Percentiles rank a stretch among this genome's conserved stretches.
Conservation (phyloP, 2,888 invertebrate species). For the Nemurella pictetii region DNA sequence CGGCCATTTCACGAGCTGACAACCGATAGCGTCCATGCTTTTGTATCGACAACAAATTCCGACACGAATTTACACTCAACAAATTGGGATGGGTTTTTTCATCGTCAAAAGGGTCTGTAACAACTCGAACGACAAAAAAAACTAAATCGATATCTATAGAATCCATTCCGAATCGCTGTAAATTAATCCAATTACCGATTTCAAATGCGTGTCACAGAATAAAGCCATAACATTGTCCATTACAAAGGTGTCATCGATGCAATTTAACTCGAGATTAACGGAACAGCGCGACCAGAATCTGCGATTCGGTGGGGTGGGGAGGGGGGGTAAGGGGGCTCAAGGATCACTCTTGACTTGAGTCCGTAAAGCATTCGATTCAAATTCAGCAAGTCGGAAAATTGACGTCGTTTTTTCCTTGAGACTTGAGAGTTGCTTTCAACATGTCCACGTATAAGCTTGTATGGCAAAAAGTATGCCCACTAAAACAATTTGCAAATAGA, state of each 20-base stretch:
- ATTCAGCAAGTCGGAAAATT: too few species aligned
- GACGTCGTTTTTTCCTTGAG: too few species aligned
- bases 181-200: conserved; percentile 14
- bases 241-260: conserved; percentile 22
- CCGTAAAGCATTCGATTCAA: too few species aligned
- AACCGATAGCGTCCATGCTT: neutral
- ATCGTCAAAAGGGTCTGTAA: neutral
- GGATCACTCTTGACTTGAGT: too few species aligned
- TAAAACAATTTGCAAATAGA: too few species aligned
- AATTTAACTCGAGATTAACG: neutral
- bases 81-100: neutral
- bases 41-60: conserved; percentile 6
- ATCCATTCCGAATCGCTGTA: neutral
- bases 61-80: neutral
- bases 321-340: too few species aligned
- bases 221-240: conserved; percentile 18
- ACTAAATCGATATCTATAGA: neutral
- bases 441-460: too few species aligned
- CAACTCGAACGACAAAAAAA: neutral
- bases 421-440: too few species aligned
- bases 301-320: too few species aligned
- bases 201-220: conserved; percentile 15
- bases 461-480: too few species aligned
- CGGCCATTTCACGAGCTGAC: neutral
- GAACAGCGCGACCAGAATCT: neutral